Conservation (phyloP, 2,888 invertebrate species). For the Siphlonurus alternatus region DNA sequence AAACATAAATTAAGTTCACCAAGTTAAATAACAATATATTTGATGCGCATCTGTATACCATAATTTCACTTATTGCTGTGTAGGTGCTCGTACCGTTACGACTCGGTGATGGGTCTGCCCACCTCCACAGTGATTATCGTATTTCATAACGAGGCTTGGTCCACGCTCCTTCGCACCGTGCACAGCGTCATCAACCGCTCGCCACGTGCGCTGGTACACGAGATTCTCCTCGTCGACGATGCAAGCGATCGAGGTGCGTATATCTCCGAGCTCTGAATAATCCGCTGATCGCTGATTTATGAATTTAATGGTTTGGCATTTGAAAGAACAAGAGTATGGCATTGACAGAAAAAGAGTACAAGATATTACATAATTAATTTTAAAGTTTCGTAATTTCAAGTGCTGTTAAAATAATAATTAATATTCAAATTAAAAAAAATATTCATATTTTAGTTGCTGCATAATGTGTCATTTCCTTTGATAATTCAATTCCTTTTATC, state of each 20-base stretch:
- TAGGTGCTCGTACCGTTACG: background rate
- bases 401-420: too few species aligned
- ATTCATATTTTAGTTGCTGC: too few species aligned
- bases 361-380: background rate
- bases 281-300: background rate
- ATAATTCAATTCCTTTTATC: too few species aligned
- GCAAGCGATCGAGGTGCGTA: conserved; percentile 61
- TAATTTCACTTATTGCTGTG: too few species aligned
- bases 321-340: too few species aligned
- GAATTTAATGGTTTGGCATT: background rate
- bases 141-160: conserved; percentile 99
- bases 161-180: conserved; percentile 84
- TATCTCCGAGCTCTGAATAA: background rate
- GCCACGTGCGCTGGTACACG: conserved; percentile 53
- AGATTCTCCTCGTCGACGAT: conserved; percentile 81
- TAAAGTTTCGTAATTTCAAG: background rate
- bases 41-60: too few species aligned
- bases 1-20: too few species aligned
- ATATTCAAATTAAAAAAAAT: too few species aligned
- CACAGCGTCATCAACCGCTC: conserved; percentile 87
- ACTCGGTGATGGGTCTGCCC: conserved; percentile 36
- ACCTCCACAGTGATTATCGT: conserved; percentile 86
- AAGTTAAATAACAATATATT: too few species aligned
- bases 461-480: too few species aligned
- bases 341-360: background rate